phyloP scores from a whole-genome alignment of 2,797 vertebrate species.

The Selene dorsalis region DNA sequence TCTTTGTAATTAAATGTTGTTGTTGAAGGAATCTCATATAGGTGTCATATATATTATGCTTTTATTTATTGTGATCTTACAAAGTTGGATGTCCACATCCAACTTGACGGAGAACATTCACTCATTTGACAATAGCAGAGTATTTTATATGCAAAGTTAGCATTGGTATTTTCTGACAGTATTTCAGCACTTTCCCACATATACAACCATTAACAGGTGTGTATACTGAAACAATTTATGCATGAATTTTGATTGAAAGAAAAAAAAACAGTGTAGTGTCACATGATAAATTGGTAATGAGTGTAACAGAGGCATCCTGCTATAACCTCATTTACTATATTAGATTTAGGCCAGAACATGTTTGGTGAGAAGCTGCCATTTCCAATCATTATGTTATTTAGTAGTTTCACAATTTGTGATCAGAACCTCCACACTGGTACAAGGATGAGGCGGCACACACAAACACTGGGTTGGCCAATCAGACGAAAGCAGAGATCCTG shows the following conservation, averaged over 20 bases:
- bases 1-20: constrained; percentile 23
- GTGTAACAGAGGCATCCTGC: not conserved
- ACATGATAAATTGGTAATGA: not conserved
- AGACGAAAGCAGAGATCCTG: not conserved
- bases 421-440: no score
- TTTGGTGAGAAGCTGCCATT: not conserved
- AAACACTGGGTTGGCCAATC: not conserved
- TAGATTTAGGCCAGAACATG: not conserved
- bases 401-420: not conserved
- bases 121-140: no score
- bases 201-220: not conserved
- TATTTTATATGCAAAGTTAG: no score
- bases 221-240: not conserved
- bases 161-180: not conserved
- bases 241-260: not conserved
- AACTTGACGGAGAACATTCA: not conserved
- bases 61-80: no score
- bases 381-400: not conserved
- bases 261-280: not conserved
- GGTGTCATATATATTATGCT: no score
- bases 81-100: not conserved
- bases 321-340: not conserved
- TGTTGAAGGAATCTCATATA: constrained; percentile 22
- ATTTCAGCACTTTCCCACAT: not conserved
- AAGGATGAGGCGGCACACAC: no score